Evolutionary conservation across 2,888 invertebrate genomes (phyloP).

Genomic region (Athrips mouffetella): DNA sequence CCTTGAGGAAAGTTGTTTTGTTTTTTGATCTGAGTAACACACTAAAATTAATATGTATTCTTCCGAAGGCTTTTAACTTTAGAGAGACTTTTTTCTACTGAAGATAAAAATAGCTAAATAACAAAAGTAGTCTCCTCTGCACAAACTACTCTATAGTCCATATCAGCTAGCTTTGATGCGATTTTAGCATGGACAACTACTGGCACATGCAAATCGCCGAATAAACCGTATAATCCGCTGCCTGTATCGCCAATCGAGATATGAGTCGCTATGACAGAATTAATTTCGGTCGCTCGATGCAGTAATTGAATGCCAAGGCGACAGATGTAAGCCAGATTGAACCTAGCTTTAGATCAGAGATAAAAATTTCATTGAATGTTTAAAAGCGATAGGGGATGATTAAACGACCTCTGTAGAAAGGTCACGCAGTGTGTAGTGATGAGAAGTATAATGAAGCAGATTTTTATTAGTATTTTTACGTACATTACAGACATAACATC

Average conservation of each 20-base stretch:
- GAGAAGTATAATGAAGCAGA: not conserved
- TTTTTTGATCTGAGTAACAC: too few relatives aligned
- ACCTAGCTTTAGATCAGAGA: slow-evolving; percentile 30
- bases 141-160: slow-evolving; percentile 39
- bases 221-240: slow-evolving; percentile 61
- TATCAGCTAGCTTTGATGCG: slow-evolving; percentile 50
- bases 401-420: slow-evolving; percentile 15
- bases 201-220: slow-evolving; percentile 62
- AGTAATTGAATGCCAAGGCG: slow-evolving; percentile 66
- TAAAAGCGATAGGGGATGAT: slow-evolving; percentile 12
- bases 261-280: slow-evolving; percentile 64
- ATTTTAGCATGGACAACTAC: slow-evolving; percentile 46
- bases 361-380: slow-evolving; percentile 21
- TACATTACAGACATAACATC: too few relatives aligned
- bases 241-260: slow-evolving; percentile 64
- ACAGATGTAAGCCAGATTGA: slow-evolving; percentile 47
- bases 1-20: too few relatives aligned
- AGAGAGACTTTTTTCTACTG: too few relatives aligned
- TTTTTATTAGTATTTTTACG: too few relatives aligned
- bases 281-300: slow-evolving; percentile 61
- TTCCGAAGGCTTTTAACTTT: too few relatives aligned
- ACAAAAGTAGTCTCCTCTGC: not conserved
- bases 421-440: slow-evolving; percentile 8
- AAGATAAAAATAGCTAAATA: too few relatives aligned
- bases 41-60: too few relatives aligned